Base-by-base conservation (phyloP, 2,888 invertebrate genomes). In the Synergus itoensis region DNA sequence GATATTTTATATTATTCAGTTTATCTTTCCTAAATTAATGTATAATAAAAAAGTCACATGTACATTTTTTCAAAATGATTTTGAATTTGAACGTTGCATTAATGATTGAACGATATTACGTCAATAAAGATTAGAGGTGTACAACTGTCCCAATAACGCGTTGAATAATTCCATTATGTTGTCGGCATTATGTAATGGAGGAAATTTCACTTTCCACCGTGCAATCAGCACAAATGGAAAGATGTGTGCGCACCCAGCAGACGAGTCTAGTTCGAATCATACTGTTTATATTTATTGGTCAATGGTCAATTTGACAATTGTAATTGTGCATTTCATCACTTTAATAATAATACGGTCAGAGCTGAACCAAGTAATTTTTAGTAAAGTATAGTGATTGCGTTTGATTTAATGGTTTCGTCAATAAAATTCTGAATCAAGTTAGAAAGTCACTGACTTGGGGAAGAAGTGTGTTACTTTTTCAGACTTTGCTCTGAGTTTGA, bases 161-260 rank as follows among this genome's bases (percentile, higher is more conserved):
- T 83, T 83, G 79, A 79, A 83, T 83, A 83, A 83, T 83, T 77
- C 80, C 76, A 81, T 83, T 81, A 80, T 81, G 76, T 81, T 60
- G 65, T 79, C 48, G 28, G 8, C 62, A 57, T 83, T 83, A 81
- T 63, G 81, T 77, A 83, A 83, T 79, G 62, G 40, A 77, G 60
- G 77, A 77, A 83, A 80, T 83, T 83, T 83, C 83, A 83, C 83
- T 83, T 81, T 83, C 81, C 82, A 79, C 73, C 53, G 28, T 48
- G 76, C 57, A 75, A 77, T 53, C 64, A 60, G 73, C 77, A 77
- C 64, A 41, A 63, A 62, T 45, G 14, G 57, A 79, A 76, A 77
- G 77, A 79, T 41, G 76, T 75, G 78, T 78, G 73, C 79, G 77
- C 77, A 79, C 77, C 76, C 65, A 69, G 67, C 77, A 78, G 76